A percentile compares a stretch with the other conserved stretches of the same genome.
Conservation (phyloP, 2,113 vertebrate species). For the Rhadina sibilatrix region DNA sequence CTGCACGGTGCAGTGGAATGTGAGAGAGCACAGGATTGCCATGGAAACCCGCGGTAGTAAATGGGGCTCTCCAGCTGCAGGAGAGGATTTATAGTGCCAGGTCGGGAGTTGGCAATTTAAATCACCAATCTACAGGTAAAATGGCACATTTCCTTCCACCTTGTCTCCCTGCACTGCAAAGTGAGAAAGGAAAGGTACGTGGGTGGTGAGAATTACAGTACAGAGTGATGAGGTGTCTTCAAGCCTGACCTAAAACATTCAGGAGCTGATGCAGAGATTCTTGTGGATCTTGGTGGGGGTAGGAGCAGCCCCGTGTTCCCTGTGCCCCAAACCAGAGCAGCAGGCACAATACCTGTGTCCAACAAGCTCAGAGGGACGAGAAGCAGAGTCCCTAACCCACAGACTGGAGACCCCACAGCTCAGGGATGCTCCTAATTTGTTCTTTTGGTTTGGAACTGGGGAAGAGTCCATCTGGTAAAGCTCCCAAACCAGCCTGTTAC, state of each 20-base stretch:
- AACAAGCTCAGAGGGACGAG: neutral
- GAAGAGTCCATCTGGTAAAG: neutral
- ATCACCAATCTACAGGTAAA: conserved; percentile 2
- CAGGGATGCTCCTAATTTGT: neutral
- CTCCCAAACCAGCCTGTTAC: neutral
- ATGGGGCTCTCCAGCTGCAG: conserved; percentile 19
- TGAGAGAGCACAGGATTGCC: conserved; percentile 8
- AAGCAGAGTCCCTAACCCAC: neutral
- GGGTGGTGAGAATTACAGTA: neutral
- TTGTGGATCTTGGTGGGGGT: neutral
- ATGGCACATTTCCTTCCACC: neutral
- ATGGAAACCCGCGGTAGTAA: conserved; percentile 12
- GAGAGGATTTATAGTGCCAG: neutral
- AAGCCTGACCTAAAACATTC: neutral
- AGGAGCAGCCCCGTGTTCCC: neutral
- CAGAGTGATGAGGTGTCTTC: neutral
- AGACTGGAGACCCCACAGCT: neutral
- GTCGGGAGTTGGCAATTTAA: neutral
- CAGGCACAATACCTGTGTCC: neutral
- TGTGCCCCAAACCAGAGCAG: neutral
- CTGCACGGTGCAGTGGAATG: neutral
- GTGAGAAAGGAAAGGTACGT: neutral
- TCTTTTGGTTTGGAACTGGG: neutral
- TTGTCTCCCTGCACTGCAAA: neutral
- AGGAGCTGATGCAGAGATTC: neutral